Conservation (phyloP, 2,888 invertebrate species). For the Patella ulyssiponensis region DNA sequence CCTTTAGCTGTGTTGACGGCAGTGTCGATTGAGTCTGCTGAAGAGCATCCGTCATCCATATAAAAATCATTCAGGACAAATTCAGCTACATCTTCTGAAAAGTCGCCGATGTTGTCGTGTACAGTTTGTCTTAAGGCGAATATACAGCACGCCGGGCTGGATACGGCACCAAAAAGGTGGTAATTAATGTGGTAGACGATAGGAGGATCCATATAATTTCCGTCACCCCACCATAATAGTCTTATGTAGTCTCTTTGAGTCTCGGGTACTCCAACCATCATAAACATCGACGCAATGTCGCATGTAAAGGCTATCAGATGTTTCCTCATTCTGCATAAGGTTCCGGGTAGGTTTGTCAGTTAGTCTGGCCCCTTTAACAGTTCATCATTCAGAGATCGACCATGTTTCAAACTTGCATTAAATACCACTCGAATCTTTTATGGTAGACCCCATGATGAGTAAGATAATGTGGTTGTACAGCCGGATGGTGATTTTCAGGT, state of each 20-base stretch:
- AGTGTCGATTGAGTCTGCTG: neutral
- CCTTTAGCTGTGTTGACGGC: constrained; percentile 5
- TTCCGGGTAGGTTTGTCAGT: constrained; percentile 32
- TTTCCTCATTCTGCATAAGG: constrained; percentile 25
- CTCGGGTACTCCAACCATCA: neutral
- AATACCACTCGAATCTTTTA: constrained; percentile 34
- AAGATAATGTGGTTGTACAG: neutral
- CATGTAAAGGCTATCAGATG: constrained; percentile 36
- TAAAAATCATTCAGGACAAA: constrained; percentile 1
- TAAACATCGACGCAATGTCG: neutral
- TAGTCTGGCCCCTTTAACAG: neutral
- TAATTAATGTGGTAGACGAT: constrained; percentile 2
- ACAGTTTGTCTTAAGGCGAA: neutral
- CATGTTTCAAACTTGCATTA: constrained; percentile 36
- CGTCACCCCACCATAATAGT: neutral
- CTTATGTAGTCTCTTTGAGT: neutral
- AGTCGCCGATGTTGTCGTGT: neutral
- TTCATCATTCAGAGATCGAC: constrained; percentile 28
- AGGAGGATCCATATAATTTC: neutral
- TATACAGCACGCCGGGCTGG: constrained; percentile 5
- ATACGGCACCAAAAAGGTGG: neutral
- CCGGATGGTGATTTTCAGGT: neutral
- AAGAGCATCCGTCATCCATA: constrained; percentile 10
- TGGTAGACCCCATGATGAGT: constrained; percentile 5
- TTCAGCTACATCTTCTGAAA: neutral